A percentile compares a stretch with the other conserved stretches of the same genome.
phyloP scores from a whole-genome alignment of 2,797 vertebrate genomes.

The Myioborus melanocephalus region DNA sequence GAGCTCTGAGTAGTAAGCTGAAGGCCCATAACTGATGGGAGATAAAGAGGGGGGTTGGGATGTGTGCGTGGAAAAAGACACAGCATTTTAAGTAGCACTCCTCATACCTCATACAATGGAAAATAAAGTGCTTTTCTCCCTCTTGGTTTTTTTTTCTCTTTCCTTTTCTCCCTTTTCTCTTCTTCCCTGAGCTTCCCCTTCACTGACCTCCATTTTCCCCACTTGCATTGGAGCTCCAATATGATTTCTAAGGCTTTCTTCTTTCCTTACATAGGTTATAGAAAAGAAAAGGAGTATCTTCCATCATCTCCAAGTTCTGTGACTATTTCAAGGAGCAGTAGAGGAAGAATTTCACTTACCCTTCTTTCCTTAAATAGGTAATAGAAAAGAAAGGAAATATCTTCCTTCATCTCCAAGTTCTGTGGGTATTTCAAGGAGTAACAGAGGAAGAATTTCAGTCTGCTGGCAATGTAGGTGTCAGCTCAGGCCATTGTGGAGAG shows the following conservation, averaged over 20 bases:
- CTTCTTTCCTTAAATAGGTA: not conserved
- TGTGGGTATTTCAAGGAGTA: not conserved
- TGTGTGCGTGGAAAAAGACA: not conserved
- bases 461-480: not conserved
- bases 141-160: not conserved
- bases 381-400: not conserved
- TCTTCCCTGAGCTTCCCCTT: not conserved
- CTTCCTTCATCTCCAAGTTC: not conserved
- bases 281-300: not conserved
- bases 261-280: not conserved
- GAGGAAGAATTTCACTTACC: not conserved
- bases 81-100: not conserved
- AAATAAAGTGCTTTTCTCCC: not conserved
- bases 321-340: not conserved
- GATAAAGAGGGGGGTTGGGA: accelerated
- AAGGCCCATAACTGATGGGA: not conserved
- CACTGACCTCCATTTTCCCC: not conserved
- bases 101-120: not conserved
- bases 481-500: not conserved
- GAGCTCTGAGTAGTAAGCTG: not conserved
- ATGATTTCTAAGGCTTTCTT: not conserved
- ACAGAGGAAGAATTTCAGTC: not conserved
- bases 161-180: accelerated
- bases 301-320: not conserved
- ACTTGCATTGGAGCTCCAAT: not conserved